A percentile compares a stretch with the other conserved stretches of the same genome.
These are phyloP conservation scores for Sebastolobus altivelis DNA, from an alignment of 2,797 vertebrate species.

Conservation along the genomic window DNA sequence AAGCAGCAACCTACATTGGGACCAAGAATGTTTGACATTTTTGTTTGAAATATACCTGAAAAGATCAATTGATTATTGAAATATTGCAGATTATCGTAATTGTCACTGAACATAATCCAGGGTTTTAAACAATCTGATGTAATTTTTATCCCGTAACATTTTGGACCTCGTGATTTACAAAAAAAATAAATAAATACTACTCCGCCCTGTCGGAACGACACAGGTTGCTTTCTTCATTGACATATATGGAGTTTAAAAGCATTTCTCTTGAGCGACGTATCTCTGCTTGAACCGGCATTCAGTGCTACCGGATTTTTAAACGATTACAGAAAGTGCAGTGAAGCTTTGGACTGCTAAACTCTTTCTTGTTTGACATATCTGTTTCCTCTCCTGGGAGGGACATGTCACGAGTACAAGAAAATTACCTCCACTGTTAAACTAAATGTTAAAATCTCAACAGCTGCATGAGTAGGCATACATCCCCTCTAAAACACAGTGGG, in stretches of 20 bases:
- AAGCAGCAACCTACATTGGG: neutral
- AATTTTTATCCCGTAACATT: neutral
- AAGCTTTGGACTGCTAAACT: neutral
- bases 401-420: neutral
- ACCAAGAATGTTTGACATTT: neutral
- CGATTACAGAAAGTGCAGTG: neutral
- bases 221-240: neutral
- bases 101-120: neutral
- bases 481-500: neutral
- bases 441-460: constrained; percentile 4
- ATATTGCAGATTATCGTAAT: neutral
- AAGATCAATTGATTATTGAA: neutral
- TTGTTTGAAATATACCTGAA: too few relatives aligned
- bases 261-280: neutral
- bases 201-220: neutral
- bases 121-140: neutral
- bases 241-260: neutral
- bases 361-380: neutral
- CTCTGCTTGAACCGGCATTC: neutral
- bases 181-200: neutral
- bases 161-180: too few relatives aligned
- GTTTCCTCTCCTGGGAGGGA: neutral
- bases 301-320: constrained; percentile 1
- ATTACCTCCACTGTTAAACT: neutral
- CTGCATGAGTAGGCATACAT: neutral